Conservation (phyloP, 2,113 vertebrate species). For the Calyptomena viridis region DNA sequence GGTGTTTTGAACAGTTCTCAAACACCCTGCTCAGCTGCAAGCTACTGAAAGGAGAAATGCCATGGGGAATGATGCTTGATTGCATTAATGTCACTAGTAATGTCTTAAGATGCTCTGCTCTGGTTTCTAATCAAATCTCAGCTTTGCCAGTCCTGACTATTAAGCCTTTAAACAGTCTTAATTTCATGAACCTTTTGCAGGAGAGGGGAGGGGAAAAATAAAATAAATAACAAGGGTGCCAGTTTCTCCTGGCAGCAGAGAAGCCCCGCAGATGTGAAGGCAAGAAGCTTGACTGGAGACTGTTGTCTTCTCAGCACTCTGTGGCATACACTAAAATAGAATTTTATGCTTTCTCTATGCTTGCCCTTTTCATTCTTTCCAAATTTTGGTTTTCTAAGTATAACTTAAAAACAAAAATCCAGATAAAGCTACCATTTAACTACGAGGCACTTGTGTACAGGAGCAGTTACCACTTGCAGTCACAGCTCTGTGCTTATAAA, state of each 20-base stretch:
- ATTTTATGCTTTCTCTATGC: not conserved
- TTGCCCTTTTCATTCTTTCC: not conserved
- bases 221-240: not conserved
- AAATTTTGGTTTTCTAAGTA: not conserved
- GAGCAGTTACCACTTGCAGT: not conserved
- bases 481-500: not conserved
- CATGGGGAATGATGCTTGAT: not conserved
- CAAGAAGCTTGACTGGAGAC: not conserved
- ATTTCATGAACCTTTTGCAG: not conserved
- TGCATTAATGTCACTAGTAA: constrained; percentile 23
- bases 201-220: not conserved
- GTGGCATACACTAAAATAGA: not conserved
- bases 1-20: not conserved
- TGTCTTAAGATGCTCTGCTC: constrained; percentile 9
- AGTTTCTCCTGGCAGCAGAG: not conserved
- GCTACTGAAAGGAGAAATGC: not conserved
- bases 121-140: constrained; percentile 34
- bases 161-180: not conserved
- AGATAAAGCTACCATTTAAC: not conserved
- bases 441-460: not conserved
- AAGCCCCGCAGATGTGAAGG: fast-evolving
- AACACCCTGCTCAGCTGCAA: not conserved
- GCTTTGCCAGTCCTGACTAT: constrained; percentile 4
- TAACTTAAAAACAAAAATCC: not conserved
- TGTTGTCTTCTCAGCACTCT: not conserved